Base-by-base conservation (phyloP, 2,888 invertebrate genomes). In the Oscheius myriophilus region DNA sequence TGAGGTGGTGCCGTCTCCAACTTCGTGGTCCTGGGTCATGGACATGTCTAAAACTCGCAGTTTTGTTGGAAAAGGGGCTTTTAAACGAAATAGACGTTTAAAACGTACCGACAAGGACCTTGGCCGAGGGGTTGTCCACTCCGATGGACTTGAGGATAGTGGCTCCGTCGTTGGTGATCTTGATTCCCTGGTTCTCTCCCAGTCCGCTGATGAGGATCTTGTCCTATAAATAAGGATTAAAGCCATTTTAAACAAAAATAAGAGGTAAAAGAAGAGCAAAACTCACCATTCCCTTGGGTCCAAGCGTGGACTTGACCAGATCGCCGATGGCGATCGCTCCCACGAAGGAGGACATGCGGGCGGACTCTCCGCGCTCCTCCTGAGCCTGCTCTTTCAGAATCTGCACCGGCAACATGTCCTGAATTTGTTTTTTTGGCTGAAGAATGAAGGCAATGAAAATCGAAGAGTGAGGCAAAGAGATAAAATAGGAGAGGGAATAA, bases 1-100 rank as follows among this genome's bases (percentile, higher is more conserved):
- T 0, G 97, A 97, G 49, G 98, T 99, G n/a, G 98, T 99, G 16
- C 98, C 98, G 91, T 99, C 98, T 53, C 98, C 98, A 70, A 98
- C 97, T 90, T 98, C 98, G 87, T 95, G 95, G 89, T 98, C 98
- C 87, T 98, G 98, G 2, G 95, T 95, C 88, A 93, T 93, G 16
- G 97, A 93, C 91, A 98, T 96, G 81, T 98, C 95, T 89, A 77
- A 23, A 85, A 70, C 70, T 46, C 33, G 1, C 1, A 14, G n/a
- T 52, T 21, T 18, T 14, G 21, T 52, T 51, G 9, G 12, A 51
- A 12, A n/a, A 7, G 51, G 14, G 18, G 12, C 9, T 51, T 51
- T 9, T 51, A n/a, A 18, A 51, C 12, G 21, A n/a, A 18, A 16
- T n/a, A n/a, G 18, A 18, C 7, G 51, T 16, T 9, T 9, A 39